Conservation (phyloP, 2,888 invertebrate species). For the Leucophenga montana region DNA sequence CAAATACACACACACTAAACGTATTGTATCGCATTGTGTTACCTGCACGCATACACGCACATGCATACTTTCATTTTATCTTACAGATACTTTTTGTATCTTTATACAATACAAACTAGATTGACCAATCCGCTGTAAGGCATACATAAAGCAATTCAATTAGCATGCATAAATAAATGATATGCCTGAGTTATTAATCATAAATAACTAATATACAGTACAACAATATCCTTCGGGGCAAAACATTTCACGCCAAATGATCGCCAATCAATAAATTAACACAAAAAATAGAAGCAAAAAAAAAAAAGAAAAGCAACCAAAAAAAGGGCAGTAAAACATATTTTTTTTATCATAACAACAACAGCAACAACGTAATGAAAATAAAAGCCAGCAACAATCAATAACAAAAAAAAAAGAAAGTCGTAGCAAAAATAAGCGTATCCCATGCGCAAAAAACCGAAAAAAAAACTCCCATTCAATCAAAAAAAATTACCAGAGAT, state of each 20-base stretch:
- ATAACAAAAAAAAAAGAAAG: background rate
- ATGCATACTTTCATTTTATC: no score
- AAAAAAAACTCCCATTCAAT: slow-evolving; percentile 54
- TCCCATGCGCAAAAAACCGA: background rate
- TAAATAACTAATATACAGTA: no score
- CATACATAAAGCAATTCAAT: no score
- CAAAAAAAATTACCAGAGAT: slow-evolving; percentile 56
- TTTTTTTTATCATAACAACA: slow-evolving; percentile 25
- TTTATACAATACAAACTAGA: no score
- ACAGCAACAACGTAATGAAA: background rate
- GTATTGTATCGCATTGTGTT: no score
- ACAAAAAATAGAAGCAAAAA: no score
- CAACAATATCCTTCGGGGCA: background rate
- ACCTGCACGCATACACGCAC: no score
- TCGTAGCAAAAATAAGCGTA: slow-evolving; percentile 9
- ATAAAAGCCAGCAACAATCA: slow-evolving; percentile 9
- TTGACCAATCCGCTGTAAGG: no score
- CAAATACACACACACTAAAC: no score
- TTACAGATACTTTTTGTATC: no score
- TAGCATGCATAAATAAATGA: no score
- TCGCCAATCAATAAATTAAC: slow-evolving; percentile 59
- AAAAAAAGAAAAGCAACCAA: slow-evolving; percentile 30
- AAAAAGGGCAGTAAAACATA: slow-evolving; percentile 21
- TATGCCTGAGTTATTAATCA: no score
- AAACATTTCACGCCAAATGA: slow-evolving; percentile 55